Evolutionary conservation across 1,140 invertebrate genomes (phyloP).

Genomic region (Trichonephila inaurata): DNA sequence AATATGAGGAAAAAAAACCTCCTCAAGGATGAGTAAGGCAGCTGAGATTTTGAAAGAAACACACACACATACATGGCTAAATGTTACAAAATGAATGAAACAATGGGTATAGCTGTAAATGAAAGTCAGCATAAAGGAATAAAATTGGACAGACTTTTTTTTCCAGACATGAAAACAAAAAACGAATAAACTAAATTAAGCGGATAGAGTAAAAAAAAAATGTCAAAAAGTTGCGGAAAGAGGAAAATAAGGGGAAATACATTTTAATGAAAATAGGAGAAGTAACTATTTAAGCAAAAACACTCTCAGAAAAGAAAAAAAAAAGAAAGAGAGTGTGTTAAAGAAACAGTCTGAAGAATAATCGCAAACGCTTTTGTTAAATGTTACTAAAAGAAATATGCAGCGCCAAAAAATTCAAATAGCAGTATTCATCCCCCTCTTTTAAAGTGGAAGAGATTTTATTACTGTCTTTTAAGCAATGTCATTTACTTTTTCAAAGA

Average conservation of each 20-base stretch:
- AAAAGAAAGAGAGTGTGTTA: background rate
- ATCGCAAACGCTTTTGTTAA: background rate
- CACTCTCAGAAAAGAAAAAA: background rate
- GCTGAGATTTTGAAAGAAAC: slow-evolving; percentile 15
- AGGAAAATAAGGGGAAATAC: slow-evolving; percentile 2
- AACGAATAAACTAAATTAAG: slow-evolving; percentile 19
- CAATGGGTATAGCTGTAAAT: slow-evolving; percentile 11
- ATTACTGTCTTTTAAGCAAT: background rate
- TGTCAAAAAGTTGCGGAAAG: background rate
- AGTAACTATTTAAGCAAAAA: slow-evolving; percentile 26
- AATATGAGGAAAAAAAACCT: background rate
- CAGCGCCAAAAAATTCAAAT: background rate
- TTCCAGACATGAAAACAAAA: background rate
- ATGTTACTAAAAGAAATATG: background rate
- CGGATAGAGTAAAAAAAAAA: background rate
- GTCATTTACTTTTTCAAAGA: background rate
- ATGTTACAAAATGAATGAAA: background rate
- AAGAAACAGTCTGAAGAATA: background rate
- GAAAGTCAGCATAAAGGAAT: background rate
- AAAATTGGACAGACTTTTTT: background rate
- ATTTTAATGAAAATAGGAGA: slow-evolving; percentile 30
- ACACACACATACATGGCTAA: background rate
- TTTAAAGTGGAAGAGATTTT: background rate
- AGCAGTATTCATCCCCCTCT: background rate
- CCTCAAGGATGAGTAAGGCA: background rate